Evolutionary conservation across 2,888 invertebrate species (phyloP).

Genomic region (Nyleta sp.): DNA sequence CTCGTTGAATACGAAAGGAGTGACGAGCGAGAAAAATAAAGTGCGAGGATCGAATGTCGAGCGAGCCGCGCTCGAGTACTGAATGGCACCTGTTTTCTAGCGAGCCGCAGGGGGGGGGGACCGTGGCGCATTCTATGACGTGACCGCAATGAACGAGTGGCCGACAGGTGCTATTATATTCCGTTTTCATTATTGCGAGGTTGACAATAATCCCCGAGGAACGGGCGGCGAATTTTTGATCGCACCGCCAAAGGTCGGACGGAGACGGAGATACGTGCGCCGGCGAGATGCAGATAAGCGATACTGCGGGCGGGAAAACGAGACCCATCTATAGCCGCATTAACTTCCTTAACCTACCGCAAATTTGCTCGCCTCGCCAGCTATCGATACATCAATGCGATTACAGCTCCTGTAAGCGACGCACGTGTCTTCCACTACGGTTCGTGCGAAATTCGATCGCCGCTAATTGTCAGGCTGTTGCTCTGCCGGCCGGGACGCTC

Average conservation of each 20-base stretch:
- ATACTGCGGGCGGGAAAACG: conserved; percentile 42
- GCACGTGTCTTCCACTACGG: conserved; percentile 45
- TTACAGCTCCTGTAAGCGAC: conserved; percentile 49
- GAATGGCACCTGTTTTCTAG: conserved; percentile 61
- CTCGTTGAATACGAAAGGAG: conserved; percentile 55
- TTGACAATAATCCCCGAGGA: conserved; percentile 45
- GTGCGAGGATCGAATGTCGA: conserved; percentile 58
- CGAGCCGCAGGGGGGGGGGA: conserved; percentile 40
- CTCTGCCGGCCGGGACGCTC: neutral
- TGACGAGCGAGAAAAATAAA: conserved; percentile 56
- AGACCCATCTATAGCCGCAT: conserved; percentile 46
- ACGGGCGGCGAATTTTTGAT: conserved; percentile 45
- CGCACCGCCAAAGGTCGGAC: neutral
- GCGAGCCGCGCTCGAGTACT: conserved; percentile 31
- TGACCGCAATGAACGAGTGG: conserved; percentile 57
- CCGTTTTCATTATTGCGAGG: conserved; percentile 49
- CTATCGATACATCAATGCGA: conserved; percentile 61
- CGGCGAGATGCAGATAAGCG: conserved; percentile 46
- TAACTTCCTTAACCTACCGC: conserved; percentile 62
- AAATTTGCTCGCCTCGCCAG: conserved; percentile 54
- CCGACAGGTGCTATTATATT: conserved; percentile 59
- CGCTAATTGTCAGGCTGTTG: conserved; percentile 44
- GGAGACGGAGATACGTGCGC: neutral
- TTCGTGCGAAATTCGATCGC: conserved; percentile 45
- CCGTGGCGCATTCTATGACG: conserved; percentile 49